phyloP scores from a whole-genome alignment of 2,888 invertebrate species.

The Deilephila elpenor region DNA sequence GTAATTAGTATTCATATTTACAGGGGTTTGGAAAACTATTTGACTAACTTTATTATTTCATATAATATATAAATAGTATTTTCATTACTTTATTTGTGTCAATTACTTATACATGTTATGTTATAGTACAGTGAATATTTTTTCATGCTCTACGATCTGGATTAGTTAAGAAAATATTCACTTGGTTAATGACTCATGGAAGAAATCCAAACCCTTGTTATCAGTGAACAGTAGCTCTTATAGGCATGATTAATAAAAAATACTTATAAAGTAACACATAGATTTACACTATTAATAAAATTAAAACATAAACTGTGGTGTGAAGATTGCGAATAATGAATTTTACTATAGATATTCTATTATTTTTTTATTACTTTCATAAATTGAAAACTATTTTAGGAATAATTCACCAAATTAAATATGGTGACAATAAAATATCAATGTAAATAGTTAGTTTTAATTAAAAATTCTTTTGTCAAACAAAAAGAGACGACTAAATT shows the following conservation, averaged over 20 bases:
- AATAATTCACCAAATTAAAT: constrained; percentile 71
- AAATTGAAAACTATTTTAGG: constrained; percentile 16
- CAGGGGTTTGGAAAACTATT: constrained; percentile 17
- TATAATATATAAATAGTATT: background rate
- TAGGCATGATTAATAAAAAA: constrained; percentile 41
- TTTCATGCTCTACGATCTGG: background rate
- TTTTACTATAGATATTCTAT: constrained; percentile 11
- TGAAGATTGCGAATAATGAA: background rate
- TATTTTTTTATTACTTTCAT: constrained; percentile 21
- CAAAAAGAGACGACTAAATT: constrained; percentile 45
- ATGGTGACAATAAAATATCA: constrained; percentile 84
- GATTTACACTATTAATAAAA: constrained; percentile 20
- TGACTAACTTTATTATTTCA: background rate
- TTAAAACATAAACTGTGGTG: constrained; percentile 3
- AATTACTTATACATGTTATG: background rate
- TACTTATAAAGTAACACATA: constrained; percentile 24
- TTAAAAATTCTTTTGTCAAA: constrained; percentile 51
- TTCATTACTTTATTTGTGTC: constrained; percentile 18
- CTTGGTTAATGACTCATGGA: background rate
- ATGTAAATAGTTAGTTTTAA: constrained; percentile 79
- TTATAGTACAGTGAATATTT: background rate
- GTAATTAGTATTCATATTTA: background rate
- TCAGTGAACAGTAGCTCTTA: constrained; percentile 45
- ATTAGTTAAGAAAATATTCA: too few relatives aligned
- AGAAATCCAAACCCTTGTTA: constrained; percentile 42